Conservation (phyloP, 2,797 vertebrate genomes). For the Syndactyla subalaris region DNA sequence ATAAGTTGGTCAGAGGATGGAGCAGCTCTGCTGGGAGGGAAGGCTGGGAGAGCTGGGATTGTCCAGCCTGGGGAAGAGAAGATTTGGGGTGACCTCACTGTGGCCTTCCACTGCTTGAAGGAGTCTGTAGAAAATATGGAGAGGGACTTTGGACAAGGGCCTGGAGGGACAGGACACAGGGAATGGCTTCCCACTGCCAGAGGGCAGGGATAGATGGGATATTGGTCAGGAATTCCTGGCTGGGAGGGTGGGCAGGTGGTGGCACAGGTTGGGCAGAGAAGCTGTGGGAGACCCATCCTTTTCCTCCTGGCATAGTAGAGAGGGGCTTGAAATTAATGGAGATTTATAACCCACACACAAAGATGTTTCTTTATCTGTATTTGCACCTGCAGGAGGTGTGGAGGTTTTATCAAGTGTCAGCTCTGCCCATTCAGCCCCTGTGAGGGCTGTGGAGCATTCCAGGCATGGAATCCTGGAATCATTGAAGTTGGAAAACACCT, state of each 20-base stretch:
- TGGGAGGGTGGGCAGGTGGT: not conserved
- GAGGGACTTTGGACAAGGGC: too few species aligned
- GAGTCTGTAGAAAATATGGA: fast-evolving
- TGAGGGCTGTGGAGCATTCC: not conserved
- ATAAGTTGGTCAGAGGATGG: not conserved
- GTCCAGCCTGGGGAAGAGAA: not conserved
- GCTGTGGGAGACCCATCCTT: not conserved
- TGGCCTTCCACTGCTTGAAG: not conserved
- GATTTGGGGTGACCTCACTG: fast-evolving
- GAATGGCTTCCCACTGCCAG: fast-evolving
- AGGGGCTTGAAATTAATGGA: not conserved
- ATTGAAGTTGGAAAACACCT: not conserved
- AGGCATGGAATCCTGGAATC: fast-evolving
- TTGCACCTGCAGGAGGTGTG: not conserved
- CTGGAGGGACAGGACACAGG: not conserved
- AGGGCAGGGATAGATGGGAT: fast-evolving
- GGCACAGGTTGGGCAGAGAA: not conserved
- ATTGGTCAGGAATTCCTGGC: not conserved
- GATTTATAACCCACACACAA: not conserved
- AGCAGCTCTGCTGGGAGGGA: not conserved
- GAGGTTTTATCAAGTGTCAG: not conserved
- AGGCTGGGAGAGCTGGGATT: not conserved
- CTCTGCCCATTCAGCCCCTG: fast-evolving
- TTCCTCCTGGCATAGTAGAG: fast-evolving
- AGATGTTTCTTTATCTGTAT: not conserved